Base-by-base conservation (phyloP, 53 echinoderm and acorn worm genomes). In the Stichopus horrens region DNA sequence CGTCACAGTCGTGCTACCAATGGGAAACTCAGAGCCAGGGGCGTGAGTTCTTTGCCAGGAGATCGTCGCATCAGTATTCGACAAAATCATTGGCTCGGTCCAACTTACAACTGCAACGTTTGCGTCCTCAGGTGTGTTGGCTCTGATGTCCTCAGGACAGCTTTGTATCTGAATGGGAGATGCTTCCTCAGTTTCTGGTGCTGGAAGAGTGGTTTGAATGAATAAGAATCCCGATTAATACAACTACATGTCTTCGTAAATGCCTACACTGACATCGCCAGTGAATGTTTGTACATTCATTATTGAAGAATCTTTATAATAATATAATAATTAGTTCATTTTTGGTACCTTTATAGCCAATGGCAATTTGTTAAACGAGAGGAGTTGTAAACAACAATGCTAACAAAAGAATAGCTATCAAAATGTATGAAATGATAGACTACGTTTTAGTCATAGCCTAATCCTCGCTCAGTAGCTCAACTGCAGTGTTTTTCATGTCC, bases 1-100 rank as follows among this genome's bases (percentile, higher is more conserved):
- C n/a, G 79, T 79, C 6, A 79, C 79, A 52, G 52, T 53, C 10
- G 79, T 79, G 54, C n/a, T 79, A 52, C 79, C 79, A 23, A 79
- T n/a, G n/a, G 54, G 79, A 55, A 79, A 79, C 10, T 54, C 5
- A 13, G 55, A 14, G 7, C 79, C 79, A 9, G 79, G 79, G 52
- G 79, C 79, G 53, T 79, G 79, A 11, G n/a, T 54, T 19, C 79
- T 54, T 19, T 16, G 51, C 79, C 79, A 79, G 54, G 79, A 79
- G 53, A 79, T 53, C 16, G 11, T 10, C 54, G 55, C 5, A 7
- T 79, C 55, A 13, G 53, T 53, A 13, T 52, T 52, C n/a, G 9
- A 19, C 4, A 55, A 9, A 55, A 79, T 53, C 7, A 52, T 10
- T 52, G 79, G 79, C 52, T 79, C 79, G 16, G 79, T 79, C 79